phyloP scores from a whole-genome alignment of 2,113 vertebrate species.

The Mustela nigripes region DNA sequence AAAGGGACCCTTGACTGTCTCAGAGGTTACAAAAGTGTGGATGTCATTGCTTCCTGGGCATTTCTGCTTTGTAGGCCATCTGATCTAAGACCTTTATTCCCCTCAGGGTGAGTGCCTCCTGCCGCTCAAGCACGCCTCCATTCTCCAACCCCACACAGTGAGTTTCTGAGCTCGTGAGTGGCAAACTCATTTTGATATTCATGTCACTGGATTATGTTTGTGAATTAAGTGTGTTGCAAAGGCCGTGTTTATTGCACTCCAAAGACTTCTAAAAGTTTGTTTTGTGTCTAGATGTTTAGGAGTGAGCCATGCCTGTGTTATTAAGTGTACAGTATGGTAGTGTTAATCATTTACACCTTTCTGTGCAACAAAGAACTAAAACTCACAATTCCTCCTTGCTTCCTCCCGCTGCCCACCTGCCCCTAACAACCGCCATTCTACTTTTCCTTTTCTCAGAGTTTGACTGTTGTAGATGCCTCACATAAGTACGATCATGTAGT shows the following conservation, averaged over 20 bases:
- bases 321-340: neutral
- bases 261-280: neutral
- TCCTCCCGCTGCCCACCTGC: no score
- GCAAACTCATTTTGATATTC: constrained; percentile 39
- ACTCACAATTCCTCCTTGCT: neutral
- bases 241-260: neutral
- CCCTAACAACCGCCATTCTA: neutral
- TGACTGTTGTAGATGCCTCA: neutral
- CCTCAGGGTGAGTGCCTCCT: neutral
- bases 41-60: neutral
- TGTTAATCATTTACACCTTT: neutral
- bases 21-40: neutral
- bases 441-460: neutral
- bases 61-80: neutral
- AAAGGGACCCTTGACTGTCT: neutral
- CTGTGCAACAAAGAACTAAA: neutral
- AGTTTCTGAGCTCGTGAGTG: neutral
- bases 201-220: constrained; percentile 22
- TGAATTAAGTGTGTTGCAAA: constrained; percentile 45
- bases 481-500: neutral
- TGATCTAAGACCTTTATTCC: neutral
- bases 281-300: neutral
- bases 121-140: neutral
- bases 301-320: neutral
- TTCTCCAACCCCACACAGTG: neutral